Conservation (phyloP, 2,797 vertebrate genomes). For the Glyptemys insculpta region DNA sequence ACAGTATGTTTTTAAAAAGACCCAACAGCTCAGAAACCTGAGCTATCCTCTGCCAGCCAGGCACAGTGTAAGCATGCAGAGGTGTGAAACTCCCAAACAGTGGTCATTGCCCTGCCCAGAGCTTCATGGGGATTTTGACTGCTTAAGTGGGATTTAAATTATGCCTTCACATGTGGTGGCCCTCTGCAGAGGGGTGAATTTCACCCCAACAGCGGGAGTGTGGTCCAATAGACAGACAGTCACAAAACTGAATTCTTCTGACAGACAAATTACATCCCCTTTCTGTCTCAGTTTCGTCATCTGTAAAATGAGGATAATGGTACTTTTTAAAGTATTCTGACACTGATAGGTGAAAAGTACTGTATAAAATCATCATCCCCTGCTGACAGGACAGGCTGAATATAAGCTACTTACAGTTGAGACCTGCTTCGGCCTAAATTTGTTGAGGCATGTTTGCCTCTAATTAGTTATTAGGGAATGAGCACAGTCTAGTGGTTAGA, state of each 20-base stretch:
- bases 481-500: rapidly evolving
- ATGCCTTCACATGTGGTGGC: too few species aligned
- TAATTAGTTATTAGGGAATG: not conserved
- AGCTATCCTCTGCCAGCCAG: constrained; percentile 26
- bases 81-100: not conserved
- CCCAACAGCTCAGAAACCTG: constrained; percentile 40
- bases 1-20: constrained; percentile 19
- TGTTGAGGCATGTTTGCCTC: not conserved
- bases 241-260: not conserved
- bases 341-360: not conserved
- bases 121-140: not conserved
- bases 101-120: not conserved
- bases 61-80: not conserved
- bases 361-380: not conserved
- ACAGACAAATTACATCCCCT: not conserved
- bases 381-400: not conserved
- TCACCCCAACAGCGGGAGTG: not conserved
- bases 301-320: not conserved
- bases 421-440: not conserved
- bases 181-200: not conserved
- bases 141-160: not conserved
- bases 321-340: not conserved
- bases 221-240: constrained; percentile 7
- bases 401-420: not conserved
- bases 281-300: not conserved